Evolutionary conservation across 2,113 vertebrate genomes (phyloP).

Genomic region (Strix uralensis): DNA sequence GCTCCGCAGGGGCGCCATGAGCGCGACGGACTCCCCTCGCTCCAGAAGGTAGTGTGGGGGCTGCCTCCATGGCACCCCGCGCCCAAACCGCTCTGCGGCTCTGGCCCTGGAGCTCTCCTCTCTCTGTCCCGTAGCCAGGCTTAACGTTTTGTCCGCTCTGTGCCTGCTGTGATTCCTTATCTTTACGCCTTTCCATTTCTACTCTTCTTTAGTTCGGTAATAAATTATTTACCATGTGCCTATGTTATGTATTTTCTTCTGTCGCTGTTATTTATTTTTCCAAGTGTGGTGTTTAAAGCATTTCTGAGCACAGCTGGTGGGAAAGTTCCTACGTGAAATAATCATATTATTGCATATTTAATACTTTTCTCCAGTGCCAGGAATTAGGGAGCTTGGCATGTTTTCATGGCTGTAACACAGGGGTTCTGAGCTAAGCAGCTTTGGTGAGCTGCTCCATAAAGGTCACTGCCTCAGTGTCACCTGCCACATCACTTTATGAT

Average conservation of each 20-base stretch:
- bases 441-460: neutral
- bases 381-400: neutral
- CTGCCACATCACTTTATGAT: neutral
- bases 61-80: neutral
- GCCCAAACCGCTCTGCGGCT: no score
- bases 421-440: neutral
- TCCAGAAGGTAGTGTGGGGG: slow-evolving; percentile 57
- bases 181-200: accelerated
- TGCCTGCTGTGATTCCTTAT: no score
- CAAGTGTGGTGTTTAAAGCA: accelerated
- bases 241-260: neutral
- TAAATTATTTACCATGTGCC: neutral
- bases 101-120: no score
- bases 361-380: accelerated
- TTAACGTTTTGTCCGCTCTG: accelerated
- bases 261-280: neutral
- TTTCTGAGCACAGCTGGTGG: neutral
- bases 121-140: accelerated
- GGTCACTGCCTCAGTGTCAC: neutral
- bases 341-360: accelerated
- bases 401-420: neutral
- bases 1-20: slow-evolving; percentile 15
- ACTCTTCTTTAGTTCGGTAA: neutral
- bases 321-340: accelerated
- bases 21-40: slow-evolving; percentile 8